Conservation (phyloP, 2,113 vertebrate species). For the cattle (Bos taurus) region DNA sequence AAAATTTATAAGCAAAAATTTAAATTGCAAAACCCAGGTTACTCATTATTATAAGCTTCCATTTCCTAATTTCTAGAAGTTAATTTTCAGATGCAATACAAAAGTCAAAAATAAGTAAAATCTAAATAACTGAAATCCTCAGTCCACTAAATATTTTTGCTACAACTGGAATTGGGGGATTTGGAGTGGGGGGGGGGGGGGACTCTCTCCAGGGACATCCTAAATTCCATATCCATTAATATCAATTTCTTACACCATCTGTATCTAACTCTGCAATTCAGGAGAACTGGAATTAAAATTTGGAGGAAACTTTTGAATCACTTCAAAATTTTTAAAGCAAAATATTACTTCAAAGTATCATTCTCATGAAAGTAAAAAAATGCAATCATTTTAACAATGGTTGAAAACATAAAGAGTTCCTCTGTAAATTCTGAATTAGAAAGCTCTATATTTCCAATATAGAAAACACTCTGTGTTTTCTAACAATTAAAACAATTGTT, state of each 20-base stretch:
- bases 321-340: not conserved
- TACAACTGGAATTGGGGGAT: not conserved
- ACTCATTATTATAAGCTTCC: conserved; percentile 6
- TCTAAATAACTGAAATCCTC: not conserved
- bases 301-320: not conserved
- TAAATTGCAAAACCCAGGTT: not conserved
- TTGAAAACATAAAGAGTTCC: not conserved
- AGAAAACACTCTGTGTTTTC: not conserved
- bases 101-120: conserved; percentile 33
- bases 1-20: conserved; percentile 38
- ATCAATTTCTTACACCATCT: not conserved
- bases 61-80: conserved; percentile 15
- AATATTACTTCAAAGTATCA: not conserved
- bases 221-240: not conserved
- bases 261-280: not conserved
- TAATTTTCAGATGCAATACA: not conserved
- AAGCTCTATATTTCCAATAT: not conserved
- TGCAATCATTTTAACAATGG: not conserved
- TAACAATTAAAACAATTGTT: not conserved
- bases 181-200: not conserved
- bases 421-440: not conserved
- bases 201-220: not conserved
- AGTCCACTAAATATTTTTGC: conserved; percentile 2
- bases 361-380: conserved; percentile 4
- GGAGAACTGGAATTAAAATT: conserved; percentile 7